Percentiles rank a stretch among this genome's conserved stretches.
phyloP scores from a whole-genome alignment of 2,888 invertebrate genomes.

The Drosophila paucipuncta region DNA sequence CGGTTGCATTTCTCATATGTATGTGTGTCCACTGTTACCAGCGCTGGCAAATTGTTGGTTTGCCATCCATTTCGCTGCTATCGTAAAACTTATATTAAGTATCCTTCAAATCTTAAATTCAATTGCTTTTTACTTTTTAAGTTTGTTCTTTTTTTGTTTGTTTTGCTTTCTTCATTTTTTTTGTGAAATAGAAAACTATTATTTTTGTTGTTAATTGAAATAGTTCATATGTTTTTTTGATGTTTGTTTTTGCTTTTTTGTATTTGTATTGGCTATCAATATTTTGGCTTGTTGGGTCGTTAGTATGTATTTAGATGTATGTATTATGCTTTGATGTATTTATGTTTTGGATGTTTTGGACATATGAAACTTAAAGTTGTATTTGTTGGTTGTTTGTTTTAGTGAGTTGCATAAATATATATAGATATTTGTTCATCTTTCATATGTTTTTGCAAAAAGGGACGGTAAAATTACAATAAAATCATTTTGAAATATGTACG shows the following conservation, averaged over 20 bases:
- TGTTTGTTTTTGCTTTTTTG: background rate
- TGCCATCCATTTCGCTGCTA: conserved; percentile 36
- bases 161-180: conserved; percentile 11
- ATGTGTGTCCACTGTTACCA: conserved; percentile 38
- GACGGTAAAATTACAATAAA: conserved; percentile 85
- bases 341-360: conserved; percentile 49
- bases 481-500: conserved; percentile 80
- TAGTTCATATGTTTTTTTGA: conserved; percentile 46
- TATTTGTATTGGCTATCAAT: conserved; percentile 71
- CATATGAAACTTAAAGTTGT: conserved; percentile 67
- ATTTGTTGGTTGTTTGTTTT: conserved; percentile 56
- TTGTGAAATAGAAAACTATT: conserved; percentile 74
- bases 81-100: conserved; percentile 71
- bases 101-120: conserved; percentile 71
- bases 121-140: conserved; percentile 68
- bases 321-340: conserved; percentile 16
- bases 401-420: conserved; percentile 75
- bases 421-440: conserved; percentile 48
- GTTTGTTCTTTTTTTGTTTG: conserved; percentile 26
- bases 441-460: conserved; percentile 79
- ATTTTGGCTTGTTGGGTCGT: conserved; percentile 69
- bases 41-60: conserved; percentile 28
- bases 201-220: conserved; percentile 64
- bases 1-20: conserved; percentile 67
- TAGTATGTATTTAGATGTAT: conserved; percentile 24